Evolutionary conservation across 2,113 vertebrate species (phyloP).

Genomic region (Glareola pratincola): DNA sequence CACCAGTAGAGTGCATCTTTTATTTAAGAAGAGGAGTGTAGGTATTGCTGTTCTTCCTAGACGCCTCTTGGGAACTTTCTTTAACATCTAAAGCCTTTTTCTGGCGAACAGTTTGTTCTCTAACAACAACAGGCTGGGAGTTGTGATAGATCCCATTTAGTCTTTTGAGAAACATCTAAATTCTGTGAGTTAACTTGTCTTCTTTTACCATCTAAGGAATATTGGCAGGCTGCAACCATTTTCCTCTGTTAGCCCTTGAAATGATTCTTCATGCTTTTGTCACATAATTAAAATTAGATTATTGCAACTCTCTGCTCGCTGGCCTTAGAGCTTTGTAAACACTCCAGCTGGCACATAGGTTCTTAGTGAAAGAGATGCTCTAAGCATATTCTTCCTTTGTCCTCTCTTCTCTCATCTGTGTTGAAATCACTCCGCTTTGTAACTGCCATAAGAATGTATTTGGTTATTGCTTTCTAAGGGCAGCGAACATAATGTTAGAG

Average conservation of each 20-base stretch:
- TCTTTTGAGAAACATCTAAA: constrained; percentile 65
- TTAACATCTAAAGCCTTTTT: constrained; percentile 32
- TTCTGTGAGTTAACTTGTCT: constrained; percentile 68
- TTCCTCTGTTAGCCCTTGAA: constrained; percentile 75
- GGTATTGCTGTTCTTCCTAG: constrained; percentile 1
- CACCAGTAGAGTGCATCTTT: background rate
- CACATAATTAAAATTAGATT: constrained; percentile 84
- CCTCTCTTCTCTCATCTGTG: constrained; percentile 57
- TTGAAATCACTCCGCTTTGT: constrained; percentile 57
- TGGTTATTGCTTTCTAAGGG: constrained; percentile 66
- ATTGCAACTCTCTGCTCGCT: constrained; percentile 75
- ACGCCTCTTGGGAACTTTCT: constrained; percentile 26
- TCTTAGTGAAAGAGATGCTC: constrained; percentile 67
- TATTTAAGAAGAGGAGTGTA: background rate
- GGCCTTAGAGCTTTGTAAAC: constrained; percentile 71
- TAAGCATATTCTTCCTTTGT: constrained; percentile 62
- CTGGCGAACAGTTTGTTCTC: constrained; percentile 38
- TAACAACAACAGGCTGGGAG: constrained; percentile 39
- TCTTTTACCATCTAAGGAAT: constrained; percentile 78
- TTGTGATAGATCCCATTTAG: constrained; percentile 60
- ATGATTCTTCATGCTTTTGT: constrained; percentile 80
- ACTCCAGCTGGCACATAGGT: constrained; percentile 74
- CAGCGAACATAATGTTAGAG: constrained; percentile 50
- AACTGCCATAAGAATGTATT: constrained; percentile 62
- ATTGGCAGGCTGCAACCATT: constrained; percentile 74